phyloP scores from a whole-genome alignment of 2,888 invertebrate species.

The Limenitis camilla region DNA sequence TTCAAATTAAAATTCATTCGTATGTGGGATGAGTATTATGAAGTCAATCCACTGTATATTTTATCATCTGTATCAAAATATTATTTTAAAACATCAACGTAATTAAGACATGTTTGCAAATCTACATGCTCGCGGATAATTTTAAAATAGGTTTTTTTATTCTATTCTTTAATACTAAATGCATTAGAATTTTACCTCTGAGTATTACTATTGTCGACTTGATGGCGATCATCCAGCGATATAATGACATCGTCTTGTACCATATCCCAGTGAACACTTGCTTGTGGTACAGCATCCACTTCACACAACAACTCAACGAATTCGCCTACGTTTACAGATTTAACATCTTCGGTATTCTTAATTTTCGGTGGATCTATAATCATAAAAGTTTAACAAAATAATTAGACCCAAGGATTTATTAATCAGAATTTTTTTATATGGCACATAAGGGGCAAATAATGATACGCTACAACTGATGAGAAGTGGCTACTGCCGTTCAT shows the following conservation, averaged over 20 bases:
- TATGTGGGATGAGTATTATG: not conserved
- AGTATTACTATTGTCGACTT: constrained; percentile 36
- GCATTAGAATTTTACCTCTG: constrained; percentile 35
- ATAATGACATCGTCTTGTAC: constrained; percentile 39
- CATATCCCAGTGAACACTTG: constrained; percentile 50
- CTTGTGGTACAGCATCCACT: constrained; percentile 46
- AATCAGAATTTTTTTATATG: too few species aligned
- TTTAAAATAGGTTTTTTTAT: too few species aligned
- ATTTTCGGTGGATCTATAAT: constrained; percentile 49
- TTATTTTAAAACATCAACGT: too few species aligned
- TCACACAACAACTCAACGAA: constrained; percentile 41
- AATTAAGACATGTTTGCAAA: too few species aligned
- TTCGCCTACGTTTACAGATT: constrained; percentile 38
- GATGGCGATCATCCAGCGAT: constrained; percentile 37
- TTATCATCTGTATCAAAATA: too few species aligned
- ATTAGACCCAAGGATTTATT: too few species aligned
- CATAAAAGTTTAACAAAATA: not conserved
- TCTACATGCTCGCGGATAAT: too few species aligned
- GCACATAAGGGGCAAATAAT: too few species aligned
- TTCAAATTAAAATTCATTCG: not conserved
- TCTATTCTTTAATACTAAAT: too few species aligned
- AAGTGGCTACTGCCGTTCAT: too few species aligned
- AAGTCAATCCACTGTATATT: too few species aligned
- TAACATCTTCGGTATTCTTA: constrained; percentile 27
- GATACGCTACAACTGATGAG: too few species aligned